phyloP scores from a whole-genome alignment of 2,113 vertebrate genomes.

The Gadus macrocephalus region DNA sequence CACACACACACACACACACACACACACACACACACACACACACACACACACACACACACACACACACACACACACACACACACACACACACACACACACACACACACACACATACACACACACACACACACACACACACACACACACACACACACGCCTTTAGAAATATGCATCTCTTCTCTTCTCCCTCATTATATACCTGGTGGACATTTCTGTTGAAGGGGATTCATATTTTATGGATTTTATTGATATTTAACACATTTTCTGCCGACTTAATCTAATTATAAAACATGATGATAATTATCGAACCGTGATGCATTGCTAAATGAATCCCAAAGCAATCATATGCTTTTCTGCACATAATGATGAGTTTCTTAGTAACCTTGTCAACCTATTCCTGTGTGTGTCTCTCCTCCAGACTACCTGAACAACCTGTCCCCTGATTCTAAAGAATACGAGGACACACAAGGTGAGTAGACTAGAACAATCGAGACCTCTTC shows the following conservation, averaged over 20 bases:
- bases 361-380: neutral
- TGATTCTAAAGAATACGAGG: slow-evolving; percentile 86
- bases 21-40: too few relatives aligned
- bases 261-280: neutral
- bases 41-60: too few relatives aligned
- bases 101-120: neutral
- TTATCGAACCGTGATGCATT: too few relatives aligned
- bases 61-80: neutral
- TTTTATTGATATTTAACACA: neutral
- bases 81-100: neutral
- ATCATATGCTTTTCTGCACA: too few relatives aligned
- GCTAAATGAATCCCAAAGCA: too few relatives aligned
- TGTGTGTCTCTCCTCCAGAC: slow-evolving; percentile 72
- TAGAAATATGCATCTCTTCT: neutral
- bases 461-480: slow-evolving; percentile 81
- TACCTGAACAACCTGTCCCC: slow-evolving; percentile 95
- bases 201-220: neutral
- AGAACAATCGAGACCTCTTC: too few relatives aligned
- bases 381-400: slow-evolving; percentile 10
- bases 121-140: neutral
- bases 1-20: too few relatives aligned
- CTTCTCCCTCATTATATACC: neutral
- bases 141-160: slow-evolving; percentile 1
- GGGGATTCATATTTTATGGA: neutral
- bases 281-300: too few relatives aligned